Evolutionary conservation across 2,888 invertebrate species (phyloP).

Genomic region (Acleris literana): DNA sequence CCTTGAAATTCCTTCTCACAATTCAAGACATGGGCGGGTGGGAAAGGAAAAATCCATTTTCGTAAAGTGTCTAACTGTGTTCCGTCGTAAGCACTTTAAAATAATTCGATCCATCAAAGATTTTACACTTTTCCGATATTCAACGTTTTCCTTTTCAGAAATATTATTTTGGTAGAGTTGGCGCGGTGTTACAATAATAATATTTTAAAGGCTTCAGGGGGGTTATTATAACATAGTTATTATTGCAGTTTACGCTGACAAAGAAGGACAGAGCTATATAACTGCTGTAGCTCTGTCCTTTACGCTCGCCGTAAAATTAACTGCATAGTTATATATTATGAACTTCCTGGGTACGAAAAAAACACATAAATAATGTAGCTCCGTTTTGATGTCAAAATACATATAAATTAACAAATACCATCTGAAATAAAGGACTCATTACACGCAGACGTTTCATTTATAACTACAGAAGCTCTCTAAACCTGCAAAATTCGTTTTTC

Average conservation of each 20-base stretch:
- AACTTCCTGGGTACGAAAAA: too few relatives aligned
- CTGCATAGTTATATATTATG: too few relatives aligned
- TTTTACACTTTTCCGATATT: constrained; percentile 36
- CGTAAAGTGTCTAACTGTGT: constrained; percentile 37
- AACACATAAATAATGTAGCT: too few relatives aligned
- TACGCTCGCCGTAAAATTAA: too few relatives aligned
- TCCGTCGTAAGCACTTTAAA: constrained; percentile 36
- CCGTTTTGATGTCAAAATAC: too few relatives aligned
- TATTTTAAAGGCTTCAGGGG: neutral
- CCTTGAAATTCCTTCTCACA: constrained; percentile 4
- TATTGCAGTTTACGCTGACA: too few relatives aligned
- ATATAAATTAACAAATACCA: too few relatives aligned
- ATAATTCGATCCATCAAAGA: constrained; percentile 36
- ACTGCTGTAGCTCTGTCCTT: too few relatives aligned
- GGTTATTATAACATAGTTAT: neutral
- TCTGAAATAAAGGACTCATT: too few relatives aligned
- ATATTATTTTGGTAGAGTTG: constrained; percentile 20
- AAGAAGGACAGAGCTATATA: too few relatives aligned
- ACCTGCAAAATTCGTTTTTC: neutral
- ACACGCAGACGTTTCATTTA: too few relatives aligned
- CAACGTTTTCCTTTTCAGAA: constrained; percentile 28
- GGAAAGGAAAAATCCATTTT: constrained; percentile 36
- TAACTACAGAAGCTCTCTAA: too few relatives aligned
- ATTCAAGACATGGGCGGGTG: constrained; percentile 23
- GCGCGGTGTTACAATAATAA: neutral